Evolutionary conservation across 2,113 vertebrate genomes (phyloP).

Genomic region (Apteryx owenii): DNA sequence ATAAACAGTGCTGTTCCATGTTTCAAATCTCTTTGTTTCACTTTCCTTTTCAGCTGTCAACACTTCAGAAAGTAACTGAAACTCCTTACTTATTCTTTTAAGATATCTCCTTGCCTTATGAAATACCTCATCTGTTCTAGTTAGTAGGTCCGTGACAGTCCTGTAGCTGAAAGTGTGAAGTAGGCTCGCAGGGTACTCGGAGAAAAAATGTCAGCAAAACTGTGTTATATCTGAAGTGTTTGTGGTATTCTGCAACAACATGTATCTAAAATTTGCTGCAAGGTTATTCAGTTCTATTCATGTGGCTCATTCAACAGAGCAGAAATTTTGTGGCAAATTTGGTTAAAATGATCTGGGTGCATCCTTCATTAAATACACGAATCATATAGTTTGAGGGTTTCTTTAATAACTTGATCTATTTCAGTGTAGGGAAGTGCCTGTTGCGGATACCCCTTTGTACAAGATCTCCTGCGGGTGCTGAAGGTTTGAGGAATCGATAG

Average conservation of each 20-base stretch:
- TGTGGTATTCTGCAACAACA: neutral
- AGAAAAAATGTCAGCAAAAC: neutral
- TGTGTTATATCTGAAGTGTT: neutral
- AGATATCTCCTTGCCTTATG: neutral
- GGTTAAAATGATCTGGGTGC: neutral
- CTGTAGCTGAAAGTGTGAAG: neutral
- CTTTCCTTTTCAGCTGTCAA: constrained; percentile 65
- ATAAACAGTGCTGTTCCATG: constrained; percentile 15
- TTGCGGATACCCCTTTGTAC: neutral
- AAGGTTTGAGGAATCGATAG: neutral
- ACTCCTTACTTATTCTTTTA: neutral
- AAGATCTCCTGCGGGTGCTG: neutral
- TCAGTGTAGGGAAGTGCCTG: neutral
- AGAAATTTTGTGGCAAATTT: neutral
- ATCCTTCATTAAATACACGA: neutral
- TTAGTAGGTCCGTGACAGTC: neutral
- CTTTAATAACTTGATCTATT: neutral
- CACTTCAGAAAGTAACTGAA: constrained; percentile 40
- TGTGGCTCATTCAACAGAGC: neutral
- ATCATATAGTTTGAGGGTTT: neutral
- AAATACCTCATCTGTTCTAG: neutral
- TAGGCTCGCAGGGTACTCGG: neutral
- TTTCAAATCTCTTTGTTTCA: constrained; percentile 57
- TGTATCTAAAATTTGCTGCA: neutral
- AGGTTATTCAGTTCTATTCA: neutral